Evolutionary conservation across 2,888 invertebrate species (phyloP).

Genomic region (Eudemis profundana): DNA sequence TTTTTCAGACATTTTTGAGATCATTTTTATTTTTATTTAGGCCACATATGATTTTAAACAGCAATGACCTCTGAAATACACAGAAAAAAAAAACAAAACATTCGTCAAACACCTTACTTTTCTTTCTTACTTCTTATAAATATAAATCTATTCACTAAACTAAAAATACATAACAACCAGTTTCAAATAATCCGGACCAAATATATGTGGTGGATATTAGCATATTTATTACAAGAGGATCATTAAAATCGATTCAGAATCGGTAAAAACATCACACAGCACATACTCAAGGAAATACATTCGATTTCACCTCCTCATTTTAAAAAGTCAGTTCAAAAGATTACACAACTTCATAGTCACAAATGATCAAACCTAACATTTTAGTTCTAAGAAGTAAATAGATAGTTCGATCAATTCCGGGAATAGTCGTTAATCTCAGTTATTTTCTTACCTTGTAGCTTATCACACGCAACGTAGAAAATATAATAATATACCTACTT

Average conservation of each 20-base stretch:
- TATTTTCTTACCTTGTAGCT: too few species aligned
- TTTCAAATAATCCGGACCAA: background rate
- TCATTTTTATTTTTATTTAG: constrained; percentile 14
- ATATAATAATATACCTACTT: too few species aligned
- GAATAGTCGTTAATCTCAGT: constrained; percentile 1
- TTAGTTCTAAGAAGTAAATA: constrained; percentile 37
- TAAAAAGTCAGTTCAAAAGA: background rate
- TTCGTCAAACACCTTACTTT: background rate
- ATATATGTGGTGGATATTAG: background rate
- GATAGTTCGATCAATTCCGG: constrained; percentile 20
- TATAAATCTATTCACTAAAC: background rate
- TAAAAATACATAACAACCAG: background rate
- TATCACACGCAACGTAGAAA: too few species aligned
- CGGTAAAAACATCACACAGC: too few species aligned
- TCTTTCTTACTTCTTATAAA: constrained; percentile 5
- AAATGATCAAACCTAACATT: constrained; percentile 31
- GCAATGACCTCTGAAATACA: constrained; percentile 37
- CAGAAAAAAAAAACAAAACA: constrained; percentile 45
- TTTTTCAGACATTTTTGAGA: constrained; percentile 35
- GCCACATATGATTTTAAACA: background rate
- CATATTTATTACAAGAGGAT: background rate
- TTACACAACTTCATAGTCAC: constrained; percentile 28
- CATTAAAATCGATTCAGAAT: background rate
- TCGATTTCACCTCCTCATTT: background rate
- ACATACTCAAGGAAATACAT: background rate